These are phyloP conservation scores for Anthophora plumipes DNA, from an alignment of 2,888 invertebrate species.

Conservation along the genomic window DNA sequence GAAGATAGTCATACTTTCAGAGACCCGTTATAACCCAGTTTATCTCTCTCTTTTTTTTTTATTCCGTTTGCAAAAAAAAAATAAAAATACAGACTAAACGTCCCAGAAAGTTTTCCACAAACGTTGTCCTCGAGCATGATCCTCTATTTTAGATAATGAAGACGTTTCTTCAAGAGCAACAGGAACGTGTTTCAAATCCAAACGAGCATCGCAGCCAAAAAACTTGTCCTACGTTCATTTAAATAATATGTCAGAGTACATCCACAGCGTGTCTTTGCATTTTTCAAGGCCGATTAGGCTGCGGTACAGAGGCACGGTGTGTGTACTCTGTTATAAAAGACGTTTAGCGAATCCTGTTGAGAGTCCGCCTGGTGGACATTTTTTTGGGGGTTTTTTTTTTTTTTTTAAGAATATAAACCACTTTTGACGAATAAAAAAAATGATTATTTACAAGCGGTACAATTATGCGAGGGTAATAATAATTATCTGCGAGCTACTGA, in stretches of 20 bases:
- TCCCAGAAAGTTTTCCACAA: not conserved
- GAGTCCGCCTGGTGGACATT: not conserved
- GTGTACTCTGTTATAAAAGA: not conserved
- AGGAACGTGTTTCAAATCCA: constrained; percentile 29
- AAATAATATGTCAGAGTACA: constrained; percentile 27
- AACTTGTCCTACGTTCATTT: constrained; percentile 25
- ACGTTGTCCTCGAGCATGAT: not conserved
- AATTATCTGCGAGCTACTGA: not conserved
- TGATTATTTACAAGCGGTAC: not conserved
- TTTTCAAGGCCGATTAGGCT: constrained; percentile 31
- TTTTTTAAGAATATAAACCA: not conserved
- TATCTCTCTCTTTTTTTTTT: not conserved
- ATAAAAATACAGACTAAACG: not conserved
- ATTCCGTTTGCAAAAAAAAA: not conserved
- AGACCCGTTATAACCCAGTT: not conserved
- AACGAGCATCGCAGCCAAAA: constrained; percentile 20
- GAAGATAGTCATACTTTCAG: too few species aligned
- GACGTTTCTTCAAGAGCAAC: constrained; percentile 5
- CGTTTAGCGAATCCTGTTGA: not conserved
- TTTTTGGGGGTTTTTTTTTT: too few species aligned
- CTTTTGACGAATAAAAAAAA: constrained; percentile 4
- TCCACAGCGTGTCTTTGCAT: constrained; percentile 10
- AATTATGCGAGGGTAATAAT: constrained; percentile 16
- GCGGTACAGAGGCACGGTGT: not conserved
- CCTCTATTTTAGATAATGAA: constrained; percentile 18